Base-by-base conservation (phyloP, 2,888 invertebrate species). In the Periphyllus acericola region DNA sequence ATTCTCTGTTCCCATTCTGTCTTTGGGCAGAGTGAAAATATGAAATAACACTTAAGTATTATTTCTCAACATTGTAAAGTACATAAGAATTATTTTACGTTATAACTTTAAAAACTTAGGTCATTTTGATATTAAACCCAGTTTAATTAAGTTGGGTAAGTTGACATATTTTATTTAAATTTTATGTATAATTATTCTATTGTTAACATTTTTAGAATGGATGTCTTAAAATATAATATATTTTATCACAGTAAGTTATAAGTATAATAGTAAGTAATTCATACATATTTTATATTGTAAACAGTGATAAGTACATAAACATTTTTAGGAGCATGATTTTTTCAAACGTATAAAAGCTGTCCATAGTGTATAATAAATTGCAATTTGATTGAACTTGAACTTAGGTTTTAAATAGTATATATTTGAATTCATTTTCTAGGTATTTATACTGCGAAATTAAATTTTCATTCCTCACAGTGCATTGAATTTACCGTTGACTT, bases 91-190 rank as follows among this genome's bases (percentile, higher is more conserved):
- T 66, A 66, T 66, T 66, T 66, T 25, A 66, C 25, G 66, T 8
- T 8, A 0, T 25, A 25, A 66, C 25, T n/a, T 66, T 8, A 0
- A 0, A 5, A 25, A 66, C 25, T n/a, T 66, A 6, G 66, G 66
- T 66, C 66, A 66, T 66, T 66, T 66, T 66, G 21, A 66, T 66
- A n/a, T 66, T 66, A 66, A n/a, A 66, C 66, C 66, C 66, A 66
- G 25, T 66, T 66, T 66, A 66, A 66, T 66, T 66, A 66, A 66
- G 8, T 66, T 66, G 21, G n/a, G n/a, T n/a, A 25, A 25, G 66
- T 66, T 66, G 66, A 66, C 25, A 66, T 66, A 66, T n/a, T 66
- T 66, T n/a, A n/a, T 66, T n/a, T 66, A n/a, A 6, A n/a, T 66
- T 46, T 46, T 46, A 9, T 46, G 9, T 46, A 46, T 9, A 9